phyloP scores from a whole-genome alignment of 2,888 invertebrate species.

The Lymantria monacha region DNA sequence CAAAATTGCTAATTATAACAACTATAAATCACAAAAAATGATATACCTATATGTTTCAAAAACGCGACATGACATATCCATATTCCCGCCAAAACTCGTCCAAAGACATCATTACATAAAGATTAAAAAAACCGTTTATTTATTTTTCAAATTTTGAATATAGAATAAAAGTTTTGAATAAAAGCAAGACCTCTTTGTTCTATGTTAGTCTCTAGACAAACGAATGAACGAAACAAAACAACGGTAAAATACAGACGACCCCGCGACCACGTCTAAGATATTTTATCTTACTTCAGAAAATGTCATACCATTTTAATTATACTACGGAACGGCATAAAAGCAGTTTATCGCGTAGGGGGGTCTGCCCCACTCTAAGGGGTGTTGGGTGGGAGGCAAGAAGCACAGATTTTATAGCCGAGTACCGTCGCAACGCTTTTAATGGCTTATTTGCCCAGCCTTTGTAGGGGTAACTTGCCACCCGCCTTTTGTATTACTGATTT shows the following conservation, averaged over 20 bases:
- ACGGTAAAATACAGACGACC: constrained; percentile 16
- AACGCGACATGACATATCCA: too few species aligned
- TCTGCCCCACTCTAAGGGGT: constrained; percentile 31
- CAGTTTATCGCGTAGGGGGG: constrained; percentile 68
- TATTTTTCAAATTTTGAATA: neutral
- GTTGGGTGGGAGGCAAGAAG: constrained; percentile 70
- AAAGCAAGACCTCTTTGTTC: too few species aligned
- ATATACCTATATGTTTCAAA: too few species aligned
- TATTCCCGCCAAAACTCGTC: too few species aligned
- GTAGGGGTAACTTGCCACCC: constrained; percentile 58
- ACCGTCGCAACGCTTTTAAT: constrained; percentile 78
- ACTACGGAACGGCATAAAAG: constrained; percentile 75
- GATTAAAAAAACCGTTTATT: neutral
- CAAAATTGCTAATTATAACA: too few species aligned
- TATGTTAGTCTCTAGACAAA: neutral
- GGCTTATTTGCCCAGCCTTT: constrained; percentile 79
- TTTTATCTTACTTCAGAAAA: constrained; percentile 65
- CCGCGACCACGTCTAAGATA: constrained; percentile 41
- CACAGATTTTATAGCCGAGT: constrained; percentile 80
- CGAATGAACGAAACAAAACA: constrained; percentile 13
- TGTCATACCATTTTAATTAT: constrained; percentile 77
- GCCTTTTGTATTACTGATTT: constrained; percentile 70
- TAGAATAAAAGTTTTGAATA: too few species aligned
- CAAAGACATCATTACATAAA: too few species aligned
- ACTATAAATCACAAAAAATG: too few species aligned